Percentiles rank a stretch among this genome's conserved stretches.
Evolutionary conservation across 92 coral and sea anemone species (phyloP).

Genomic region (Epizoanthus scotinus): DNA sequence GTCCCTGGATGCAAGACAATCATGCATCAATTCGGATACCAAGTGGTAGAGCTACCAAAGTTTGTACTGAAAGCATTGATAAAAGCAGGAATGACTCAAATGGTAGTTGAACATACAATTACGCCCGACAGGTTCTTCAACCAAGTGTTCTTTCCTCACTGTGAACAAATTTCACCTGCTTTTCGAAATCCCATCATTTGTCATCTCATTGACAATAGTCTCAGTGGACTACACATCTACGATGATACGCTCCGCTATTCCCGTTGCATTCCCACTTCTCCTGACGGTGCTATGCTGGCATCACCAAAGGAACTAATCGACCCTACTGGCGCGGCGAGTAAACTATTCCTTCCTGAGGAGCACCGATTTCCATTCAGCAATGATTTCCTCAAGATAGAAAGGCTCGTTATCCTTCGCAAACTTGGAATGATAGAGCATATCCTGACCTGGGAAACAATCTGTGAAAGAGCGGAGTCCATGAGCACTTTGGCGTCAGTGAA

Average conservation of each 20-base stretch:
- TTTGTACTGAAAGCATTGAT: slow-evolving; percentile 58
- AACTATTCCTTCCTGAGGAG: slow-evolving; percentile 74
- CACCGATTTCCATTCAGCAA: slow-evolving; percentile 87
- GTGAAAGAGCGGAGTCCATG: slow-evolving; percentile 82
- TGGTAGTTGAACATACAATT: slow-evolving; percentile 59
- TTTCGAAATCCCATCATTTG: slow-evolving; percentile 77
- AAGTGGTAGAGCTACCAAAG: slow-evolving; percentile 74
- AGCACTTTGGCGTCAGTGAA: slow-evolving; percentile 56
- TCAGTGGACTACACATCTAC: slow-evolving; percentile 54
- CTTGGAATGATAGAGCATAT: slow-evolving; percentile 88
- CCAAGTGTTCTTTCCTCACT: slow-evolving; percentile 69
- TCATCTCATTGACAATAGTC: slow-evolving; percentile 74
- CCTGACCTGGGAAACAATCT: slow-evolving; percentile 83
- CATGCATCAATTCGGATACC: slow-evolving; percentile 71
- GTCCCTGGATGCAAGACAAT: slow-evolving; percentile 64
- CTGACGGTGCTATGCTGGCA: slow-evolving; percentile 66
- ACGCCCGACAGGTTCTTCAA: slow-evolving; percentile 70
- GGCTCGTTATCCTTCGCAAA: slow-evolving; percentile 77
- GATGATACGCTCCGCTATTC: slow-evolving; percentile 51
- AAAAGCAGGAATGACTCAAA: slow-evolving; percentile 56
- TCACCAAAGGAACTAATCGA: slow-evolving; percentile 74
- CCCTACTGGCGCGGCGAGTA: slow-evolving; percentile 78
- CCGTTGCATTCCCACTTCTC: slow-evolving; percentile 81
- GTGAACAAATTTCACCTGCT: slow-evolving; percentile 52
- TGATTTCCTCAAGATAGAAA: slow-evolving; percentile 58